A percentile compares a stretch with the other conserved stretches of the same genome.
These are phyloP conservation scores for Clupea harengus DNA, from an alignment of 2,113 vertebrate genomes.

Conservation along the genomic window DNA sequence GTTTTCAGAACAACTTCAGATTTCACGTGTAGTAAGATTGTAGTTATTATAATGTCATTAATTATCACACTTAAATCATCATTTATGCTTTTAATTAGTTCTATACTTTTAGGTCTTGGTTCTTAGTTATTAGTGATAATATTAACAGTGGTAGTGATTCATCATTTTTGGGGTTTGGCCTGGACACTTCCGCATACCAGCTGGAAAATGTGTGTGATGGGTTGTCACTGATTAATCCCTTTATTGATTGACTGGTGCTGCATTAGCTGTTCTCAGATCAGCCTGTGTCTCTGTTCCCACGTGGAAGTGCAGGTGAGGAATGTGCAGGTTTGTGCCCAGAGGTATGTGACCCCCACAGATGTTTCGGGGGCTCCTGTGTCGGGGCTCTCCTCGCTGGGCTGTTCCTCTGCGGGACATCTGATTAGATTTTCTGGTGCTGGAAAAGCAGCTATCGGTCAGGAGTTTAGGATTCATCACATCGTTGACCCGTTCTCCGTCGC, in stretches of 20 bases:
- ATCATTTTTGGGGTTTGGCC: background rate
- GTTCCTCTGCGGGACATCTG: background rate
- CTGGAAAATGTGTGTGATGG: background rate
- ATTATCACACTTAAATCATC: background rate
- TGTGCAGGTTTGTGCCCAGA: background rate
- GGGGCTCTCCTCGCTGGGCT: background rate
- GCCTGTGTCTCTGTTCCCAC: background rate
- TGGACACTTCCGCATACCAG: background rate
- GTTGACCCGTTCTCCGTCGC: background rate
- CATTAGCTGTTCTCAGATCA: background rate
- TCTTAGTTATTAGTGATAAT: background rate
- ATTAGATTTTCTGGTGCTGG: slow-evolving; percentile 25
- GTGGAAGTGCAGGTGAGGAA: background rate
- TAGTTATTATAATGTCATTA: background rate
- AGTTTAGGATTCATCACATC: slow-evolving; percentile 21
- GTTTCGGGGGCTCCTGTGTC: background rate
- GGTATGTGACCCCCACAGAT: background rate
- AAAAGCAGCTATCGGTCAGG: slow-evolving; percentile 21
- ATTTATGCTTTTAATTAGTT: background rate
- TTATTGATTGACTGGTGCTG: background rate
- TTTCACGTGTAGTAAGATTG: background rate
- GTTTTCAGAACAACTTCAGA: background rate
- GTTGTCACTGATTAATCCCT: background rate
- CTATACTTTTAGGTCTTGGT: background rate
- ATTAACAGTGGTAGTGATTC: background rate